phyloP scores from a whole-genome alignment of 64 coral and sea anemone genomes.

The Stylophora pistillata region DNA sequence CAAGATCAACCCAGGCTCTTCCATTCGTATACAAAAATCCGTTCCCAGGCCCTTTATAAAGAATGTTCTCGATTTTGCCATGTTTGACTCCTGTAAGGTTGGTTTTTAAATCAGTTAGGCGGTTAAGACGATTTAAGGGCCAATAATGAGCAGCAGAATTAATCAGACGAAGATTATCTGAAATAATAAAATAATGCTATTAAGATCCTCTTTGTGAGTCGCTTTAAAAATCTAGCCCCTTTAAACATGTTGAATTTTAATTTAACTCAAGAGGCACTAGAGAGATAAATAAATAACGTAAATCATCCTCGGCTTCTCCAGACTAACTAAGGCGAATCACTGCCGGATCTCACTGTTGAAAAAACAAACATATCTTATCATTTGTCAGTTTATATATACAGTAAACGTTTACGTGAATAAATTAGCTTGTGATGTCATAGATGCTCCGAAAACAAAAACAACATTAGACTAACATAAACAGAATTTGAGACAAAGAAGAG shows the following conservation, averaged over 20 bases:
- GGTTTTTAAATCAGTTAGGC: conserved; percentile 30
- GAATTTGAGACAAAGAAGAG: not conserved
- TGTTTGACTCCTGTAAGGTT: conserved; percentile 41
- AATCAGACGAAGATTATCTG: not conserved
- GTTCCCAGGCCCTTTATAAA: conserved; percentile 20
- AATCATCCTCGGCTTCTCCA: not conserved
- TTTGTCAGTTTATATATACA: not conserved
- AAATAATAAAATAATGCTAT: not conserved
- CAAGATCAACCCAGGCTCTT: conserved; percentile 42
- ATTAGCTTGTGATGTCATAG: not conserved
- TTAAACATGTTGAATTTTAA: not conserved
- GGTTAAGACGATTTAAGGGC: conserved; percentile 28
- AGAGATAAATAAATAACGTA: not conserved
- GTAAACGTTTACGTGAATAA: not conserved
- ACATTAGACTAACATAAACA: not conserved
- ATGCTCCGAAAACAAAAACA: not conserved
- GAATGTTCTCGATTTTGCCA: conserved; percentile 23
- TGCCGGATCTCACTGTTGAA: no score
- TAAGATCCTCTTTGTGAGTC: not conserved
- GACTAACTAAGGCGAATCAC: not conserved
- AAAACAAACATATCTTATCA: not conserved
- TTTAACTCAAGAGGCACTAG: not conserved
- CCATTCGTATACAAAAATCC: conserved; percentile 25
- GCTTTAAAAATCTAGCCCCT: not conserved
- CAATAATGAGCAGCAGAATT: conserved; percentile 47